phyloP scores from a whole-genome alignment of 2,888 invertebrate genomes.

The Neoaliturus tenellus region DNA sequence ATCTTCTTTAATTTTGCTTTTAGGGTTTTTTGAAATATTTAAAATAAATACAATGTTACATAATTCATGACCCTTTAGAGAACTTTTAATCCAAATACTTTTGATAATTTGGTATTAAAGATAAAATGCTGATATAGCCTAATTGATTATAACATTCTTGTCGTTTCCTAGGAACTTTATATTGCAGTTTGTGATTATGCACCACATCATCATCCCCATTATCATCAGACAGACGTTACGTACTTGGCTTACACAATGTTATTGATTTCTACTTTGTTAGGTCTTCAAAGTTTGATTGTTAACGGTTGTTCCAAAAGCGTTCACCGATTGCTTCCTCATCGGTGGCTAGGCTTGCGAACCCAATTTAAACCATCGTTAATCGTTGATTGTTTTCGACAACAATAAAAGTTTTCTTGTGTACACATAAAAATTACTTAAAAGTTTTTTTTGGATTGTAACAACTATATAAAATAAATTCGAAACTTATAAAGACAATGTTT shows the following conservation, averaged over 20 bases:
- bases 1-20: no score
- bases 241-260: not conserved
- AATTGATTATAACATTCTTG: not conserved
- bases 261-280: not conserved
- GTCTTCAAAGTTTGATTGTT: conserved; percentile 23
- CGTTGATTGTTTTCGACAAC: not conserved
- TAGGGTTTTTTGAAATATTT: no score
- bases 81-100: no score
- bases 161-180: no score
- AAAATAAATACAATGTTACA: no score
- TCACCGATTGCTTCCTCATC: not conserved
- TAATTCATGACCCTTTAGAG: no score
- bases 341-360: not conserved
- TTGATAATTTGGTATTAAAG: not conserved
- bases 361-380: not conserved
- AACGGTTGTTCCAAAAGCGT: not conserved
- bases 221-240: not conserved
- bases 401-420: not conserved
- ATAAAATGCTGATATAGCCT: not conserved
- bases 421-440: no score
- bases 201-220: not conserved
- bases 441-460: no score
- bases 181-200: no score
- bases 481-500: no score
- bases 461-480: no score